Percentiles rank a stretch among this genome's conserved stretches.
These are phyloP conservation scores for Pagetopsis macropterus DNA, from an alignment of 2,797 vertebrate genomes.

Conservation along the genomic window DNA sequence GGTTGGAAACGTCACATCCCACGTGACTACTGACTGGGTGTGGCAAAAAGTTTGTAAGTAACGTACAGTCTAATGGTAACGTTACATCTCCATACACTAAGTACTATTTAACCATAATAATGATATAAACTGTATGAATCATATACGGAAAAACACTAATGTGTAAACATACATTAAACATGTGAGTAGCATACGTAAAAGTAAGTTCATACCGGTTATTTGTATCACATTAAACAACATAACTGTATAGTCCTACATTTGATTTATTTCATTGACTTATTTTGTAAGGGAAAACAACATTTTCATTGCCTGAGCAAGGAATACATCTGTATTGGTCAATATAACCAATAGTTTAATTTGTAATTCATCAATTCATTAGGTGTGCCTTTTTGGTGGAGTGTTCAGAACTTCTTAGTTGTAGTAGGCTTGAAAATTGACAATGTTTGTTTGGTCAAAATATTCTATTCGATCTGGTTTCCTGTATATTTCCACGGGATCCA, in stretches of 20 bases:
- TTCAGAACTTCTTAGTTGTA: not conserved
- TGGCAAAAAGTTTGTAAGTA: conserved; percentile 1
- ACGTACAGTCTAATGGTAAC: no score
- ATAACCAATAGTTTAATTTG: not conserved
- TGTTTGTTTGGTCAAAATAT: not conserved
- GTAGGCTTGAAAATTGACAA: not conserved
- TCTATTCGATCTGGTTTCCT: no score
- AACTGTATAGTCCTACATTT: no score
- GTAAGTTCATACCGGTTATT: not conserved
- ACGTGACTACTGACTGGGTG: conserved; percentile 45
- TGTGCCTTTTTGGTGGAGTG: not conserved
- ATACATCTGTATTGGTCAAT: not conserved
- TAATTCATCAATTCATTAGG: not conserved
- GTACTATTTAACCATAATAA: not conserved
- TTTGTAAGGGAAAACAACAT: not conserved
- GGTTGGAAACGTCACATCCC: conserved; percentile 19
- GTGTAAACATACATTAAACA: no score
- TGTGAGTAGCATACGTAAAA: no score
- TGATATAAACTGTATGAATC: not conserved
- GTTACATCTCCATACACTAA: not conserved
- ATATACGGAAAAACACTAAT: no score
- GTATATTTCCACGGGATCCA: not conserved
- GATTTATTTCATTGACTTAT: not conserved
- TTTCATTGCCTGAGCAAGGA: not conserved
- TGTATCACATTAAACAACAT: not conserved